phyloP scores from a whole-genome alignment of 2,888 invertebrate species.

The Drosophila kambysellisi region DNA sequence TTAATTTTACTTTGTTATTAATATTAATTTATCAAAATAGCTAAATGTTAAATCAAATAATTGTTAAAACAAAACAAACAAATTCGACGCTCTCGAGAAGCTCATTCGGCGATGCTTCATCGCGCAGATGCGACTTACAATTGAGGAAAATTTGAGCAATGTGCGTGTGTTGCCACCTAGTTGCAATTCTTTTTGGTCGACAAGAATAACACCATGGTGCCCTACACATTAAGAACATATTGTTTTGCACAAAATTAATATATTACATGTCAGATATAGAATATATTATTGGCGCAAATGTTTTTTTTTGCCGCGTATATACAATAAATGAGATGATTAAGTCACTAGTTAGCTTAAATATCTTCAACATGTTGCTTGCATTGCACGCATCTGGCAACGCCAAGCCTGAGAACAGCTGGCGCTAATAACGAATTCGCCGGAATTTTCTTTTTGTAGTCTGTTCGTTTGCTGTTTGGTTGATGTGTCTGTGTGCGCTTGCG shows the following conservation, averaged over 20 bases:
- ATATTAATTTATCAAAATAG: neutral
- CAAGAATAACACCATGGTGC: neutral
- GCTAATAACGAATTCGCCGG: constrained; percentile 31
- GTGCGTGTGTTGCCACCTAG: constrained; percentile 34
- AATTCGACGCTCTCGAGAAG: neutral
- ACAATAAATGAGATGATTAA: no score
- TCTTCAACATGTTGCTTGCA: neutral
- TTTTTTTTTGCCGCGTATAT: no score
- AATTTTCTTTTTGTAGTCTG: neutral
- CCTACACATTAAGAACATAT: neutral
- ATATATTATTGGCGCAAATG: neutral
- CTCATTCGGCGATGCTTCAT: neutral
- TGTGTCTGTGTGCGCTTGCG: constrained; percentile 31
- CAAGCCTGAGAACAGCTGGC: constrained; percentile 22
- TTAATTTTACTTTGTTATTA: neutral
- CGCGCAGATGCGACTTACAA: constrained; percentile 1
- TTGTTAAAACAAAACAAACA: neutral
- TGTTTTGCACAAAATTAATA: neutral
- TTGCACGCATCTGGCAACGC: constrained; percentile 27
- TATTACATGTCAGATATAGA: neutral
- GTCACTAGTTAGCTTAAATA: neutral
- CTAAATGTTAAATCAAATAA: neutral
- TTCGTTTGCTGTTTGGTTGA: neutral
- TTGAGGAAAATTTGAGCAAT: constrained; percentile 1
- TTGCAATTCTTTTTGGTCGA: neutral